Evolutionary conservation across 2,113 vertebrate genomes (phyloP).

Genomic region (Hassar affinis): DNA sequence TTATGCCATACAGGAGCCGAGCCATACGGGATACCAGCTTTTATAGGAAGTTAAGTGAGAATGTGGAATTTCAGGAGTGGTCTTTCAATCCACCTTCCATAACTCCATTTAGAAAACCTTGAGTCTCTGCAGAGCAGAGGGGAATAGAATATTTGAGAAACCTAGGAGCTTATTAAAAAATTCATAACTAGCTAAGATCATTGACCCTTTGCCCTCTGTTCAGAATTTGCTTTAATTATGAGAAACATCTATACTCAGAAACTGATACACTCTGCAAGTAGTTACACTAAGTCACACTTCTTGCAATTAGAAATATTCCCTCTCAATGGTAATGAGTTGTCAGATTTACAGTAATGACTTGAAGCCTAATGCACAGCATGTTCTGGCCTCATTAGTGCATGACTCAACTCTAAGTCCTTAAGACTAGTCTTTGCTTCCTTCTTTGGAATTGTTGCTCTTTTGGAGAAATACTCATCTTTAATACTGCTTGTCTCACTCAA

Average conservation of each 20-base stretch:
- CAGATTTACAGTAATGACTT: constrained; percentile 22
- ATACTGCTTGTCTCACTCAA: constrained; percentile 54
- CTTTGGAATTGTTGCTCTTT: constrained; percentile 14
- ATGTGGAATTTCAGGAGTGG: not conserved
- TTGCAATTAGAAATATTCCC: constrained; percentile 4
- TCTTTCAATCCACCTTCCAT: not conserved
- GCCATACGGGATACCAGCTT: not conserved
- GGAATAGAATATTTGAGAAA: not conserved
- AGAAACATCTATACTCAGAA: not conserved
- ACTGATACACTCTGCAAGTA: not conserved
- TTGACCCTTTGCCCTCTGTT: not conserved
- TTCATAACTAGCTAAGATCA: not conserved
- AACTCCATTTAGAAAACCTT: not conserved
- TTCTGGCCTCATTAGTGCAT: constrained; percentile 60
- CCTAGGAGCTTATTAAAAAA: not conserved
- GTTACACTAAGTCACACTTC: not conserved
- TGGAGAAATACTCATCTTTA: constrained; percentile 59
- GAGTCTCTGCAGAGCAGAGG: not conserved
- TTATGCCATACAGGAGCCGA: too few relatives aligned
- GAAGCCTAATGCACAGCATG: not conserved
- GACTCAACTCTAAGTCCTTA: constrained; percentile 59
- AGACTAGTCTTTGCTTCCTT: constrained; percentile 49
- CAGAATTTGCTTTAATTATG: constrained; percentile 2
- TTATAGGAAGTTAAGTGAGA: not conserved
- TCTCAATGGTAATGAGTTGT: constrained; percentile 1